A percentile compares a stretch with the other conserved stretches of the same genome.
Evolutionary conservation across 2,113 vertebrate genomes (phyloP).

Genomic region (Forbesichthys agassizii): DNA sequence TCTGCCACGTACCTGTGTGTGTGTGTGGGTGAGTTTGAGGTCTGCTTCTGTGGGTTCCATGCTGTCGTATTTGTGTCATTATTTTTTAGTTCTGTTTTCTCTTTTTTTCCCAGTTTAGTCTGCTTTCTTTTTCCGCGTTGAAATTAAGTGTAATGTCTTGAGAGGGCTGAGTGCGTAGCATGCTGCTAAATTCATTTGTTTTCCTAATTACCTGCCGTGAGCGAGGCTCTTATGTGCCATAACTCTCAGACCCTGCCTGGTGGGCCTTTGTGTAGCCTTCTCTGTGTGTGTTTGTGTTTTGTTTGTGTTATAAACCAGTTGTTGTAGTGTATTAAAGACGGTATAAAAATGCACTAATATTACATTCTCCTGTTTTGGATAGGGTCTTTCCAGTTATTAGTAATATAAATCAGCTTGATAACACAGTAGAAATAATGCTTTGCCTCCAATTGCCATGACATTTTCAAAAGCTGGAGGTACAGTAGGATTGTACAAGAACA

Average conservation of each 20-base stretch:
- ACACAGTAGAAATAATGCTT: too few relatives aligned
- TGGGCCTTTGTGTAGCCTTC: conserved; percentile 10
- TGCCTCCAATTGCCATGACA: too few relatives aligned
- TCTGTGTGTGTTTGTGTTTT: background rate
- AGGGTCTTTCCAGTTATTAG: too few relatives aligned
- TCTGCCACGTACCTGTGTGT: conserved; percentile 21
- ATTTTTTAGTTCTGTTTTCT: background rate
- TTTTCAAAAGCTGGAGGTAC: too few relatives aligned
- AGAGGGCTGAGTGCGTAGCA: conserved; percentile 25
- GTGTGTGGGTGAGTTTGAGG: conserved; percentile 1
- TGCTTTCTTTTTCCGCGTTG: background rate
- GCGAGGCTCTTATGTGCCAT: conserved; percentile 40
- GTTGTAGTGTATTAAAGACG: background rate
- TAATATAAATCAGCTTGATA: too few relatives aligned
- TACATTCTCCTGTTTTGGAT: too few relatives aligned
- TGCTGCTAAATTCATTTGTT: conserved; percentile 62
- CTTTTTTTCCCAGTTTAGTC: conserved; percentile 10
- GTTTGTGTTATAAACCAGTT: background rate
- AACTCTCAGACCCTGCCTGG: conserved; percentile 16
- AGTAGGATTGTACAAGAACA: too few relatives aligned
- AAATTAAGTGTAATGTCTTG: conserved; percentile 42
- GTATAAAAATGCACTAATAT: too few relatives aligned
- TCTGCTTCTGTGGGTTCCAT: background rate
- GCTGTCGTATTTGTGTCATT: background rate
- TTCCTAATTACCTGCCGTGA: conserved; percentile 59